A percentile compares a stretch with the other conserved stretches of the same genome.
These are phyloP conservation scores for Limnephilus rhombicus DNA, from an alignment of 2,888 invertebrate genomes.

Conservation along the genomic window DNA sequence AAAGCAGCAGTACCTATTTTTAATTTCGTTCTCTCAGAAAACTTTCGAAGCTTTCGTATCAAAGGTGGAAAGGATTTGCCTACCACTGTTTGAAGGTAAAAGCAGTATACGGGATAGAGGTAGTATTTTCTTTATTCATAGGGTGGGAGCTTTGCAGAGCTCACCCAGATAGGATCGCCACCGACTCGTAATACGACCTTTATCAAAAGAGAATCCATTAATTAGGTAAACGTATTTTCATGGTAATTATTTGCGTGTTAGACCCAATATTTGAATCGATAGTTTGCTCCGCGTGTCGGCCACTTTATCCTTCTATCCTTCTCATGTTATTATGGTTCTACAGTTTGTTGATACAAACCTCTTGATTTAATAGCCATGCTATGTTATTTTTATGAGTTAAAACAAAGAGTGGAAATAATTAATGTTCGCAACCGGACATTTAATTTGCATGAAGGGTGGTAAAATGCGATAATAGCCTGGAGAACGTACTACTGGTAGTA, in stretches of 20 bases:
- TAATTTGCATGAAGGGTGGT: neutral
- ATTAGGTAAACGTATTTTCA: conserved; percentile 13
- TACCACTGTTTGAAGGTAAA: neutral
- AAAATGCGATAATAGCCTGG: neutral
- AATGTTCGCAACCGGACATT: neutral
- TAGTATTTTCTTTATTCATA: neutral
- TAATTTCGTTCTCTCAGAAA: neutral
- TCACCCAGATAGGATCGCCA: conserved; percentile 27
- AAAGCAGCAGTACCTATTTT: neutral
- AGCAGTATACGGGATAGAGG: neutral
- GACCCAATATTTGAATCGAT: conserved; percentile 25
- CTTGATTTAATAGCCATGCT: neutral
- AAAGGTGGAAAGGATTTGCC: neutral
- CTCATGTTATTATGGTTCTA: neutral
- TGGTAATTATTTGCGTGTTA: conserved; percentile 30
- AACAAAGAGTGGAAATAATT: conserved; percentile 1
- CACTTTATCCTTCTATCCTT: neutral
- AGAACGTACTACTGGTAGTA: neutral
- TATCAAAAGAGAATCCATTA: conserved; percentile 15
- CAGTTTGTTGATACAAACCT: conserved; percentile 1
- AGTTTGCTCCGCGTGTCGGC: neutral
- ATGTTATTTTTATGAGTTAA: conserved; percentile 1
- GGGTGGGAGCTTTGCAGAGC: neutral
- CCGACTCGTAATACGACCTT: neutral
- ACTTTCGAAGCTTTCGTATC: neutral